Evolutionary conservation across 2,113 vertebrate genomes (phyloP).

Genomic region (Vombatus ursinus): DNA sequence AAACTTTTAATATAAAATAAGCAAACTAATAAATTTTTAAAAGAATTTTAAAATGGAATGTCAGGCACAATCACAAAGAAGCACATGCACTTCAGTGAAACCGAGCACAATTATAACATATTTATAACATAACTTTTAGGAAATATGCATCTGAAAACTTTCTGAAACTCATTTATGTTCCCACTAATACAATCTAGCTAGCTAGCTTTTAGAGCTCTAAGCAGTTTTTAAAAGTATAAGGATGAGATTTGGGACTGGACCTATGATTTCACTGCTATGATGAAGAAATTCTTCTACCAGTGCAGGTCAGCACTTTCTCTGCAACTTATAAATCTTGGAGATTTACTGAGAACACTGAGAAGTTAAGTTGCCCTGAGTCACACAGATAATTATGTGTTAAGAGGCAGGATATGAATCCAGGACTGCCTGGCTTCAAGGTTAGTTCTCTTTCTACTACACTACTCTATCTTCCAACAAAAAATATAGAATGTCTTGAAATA

Average conservation of each 20-base stretch:
- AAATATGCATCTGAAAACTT: neutral
- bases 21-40: neutral
- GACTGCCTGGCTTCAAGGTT: neutral
- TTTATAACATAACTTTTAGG: neutral
- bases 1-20: neutral
- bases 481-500: neutral
- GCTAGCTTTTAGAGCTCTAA: neutral
- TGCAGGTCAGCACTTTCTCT: neutral
- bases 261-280: neutral
- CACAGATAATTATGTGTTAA: neutral
- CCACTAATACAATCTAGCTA: neutral
- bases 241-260: neutral
- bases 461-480: neutral
- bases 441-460: neutral
- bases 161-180: neutral
- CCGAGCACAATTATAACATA: neutral
- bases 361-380: neutral
- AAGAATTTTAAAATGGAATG: conserved; percentile 7
- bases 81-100: neutral
- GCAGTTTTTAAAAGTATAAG: neutral
- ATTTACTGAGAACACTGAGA: neutral
- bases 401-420: neutral
- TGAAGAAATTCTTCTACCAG: neutral
- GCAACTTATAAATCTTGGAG: neutral
- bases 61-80: neutral